Conservation (phyloP, 2,888 invertebrate genomes). For the Hetaerina titia region DNA sequence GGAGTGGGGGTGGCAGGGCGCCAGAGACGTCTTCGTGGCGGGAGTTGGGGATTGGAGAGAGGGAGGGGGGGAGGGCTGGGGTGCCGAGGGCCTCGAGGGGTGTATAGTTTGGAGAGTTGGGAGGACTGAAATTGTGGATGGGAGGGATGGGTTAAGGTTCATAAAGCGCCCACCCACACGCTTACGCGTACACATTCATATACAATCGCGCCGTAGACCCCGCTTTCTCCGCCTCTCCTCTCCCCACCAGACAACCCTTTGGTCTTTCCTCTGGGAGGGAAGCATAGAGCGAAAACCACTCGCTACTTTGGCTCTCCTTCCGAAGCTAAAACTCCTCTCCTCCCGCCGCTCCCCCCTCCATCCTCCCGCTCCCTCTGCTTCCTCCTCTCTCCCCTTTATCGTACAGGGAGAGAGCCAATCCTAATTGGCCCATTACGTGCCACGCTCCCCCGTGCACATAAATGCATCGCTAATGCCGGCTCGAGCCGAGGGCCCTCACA, state of each 20-base stretch:
- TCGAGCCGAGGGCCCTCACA: background rate
- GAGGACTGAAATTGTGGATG: too few species aligned
- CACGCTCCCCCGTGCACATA: constrained; percentile 35
- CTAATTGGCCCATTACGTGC: constrained; percentile 53
- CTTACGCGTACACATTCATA: too few species aligned
- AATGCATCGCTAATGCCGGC: constrained; percentile 22
- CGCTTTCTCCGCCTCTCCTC: too few species aligned
- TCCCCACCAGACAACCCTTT: too few species aligned
- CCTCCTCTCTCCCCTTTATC: background rate
- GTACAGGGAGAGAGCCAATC: background rate
- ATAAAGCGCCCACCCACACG: background rate
- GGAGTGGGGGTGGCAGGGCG: constrained; percentile 42
- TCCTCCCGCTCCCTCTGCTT: background rate
- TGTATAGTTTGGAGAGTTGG: background rate
- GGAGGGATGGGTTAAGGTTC: background rate
- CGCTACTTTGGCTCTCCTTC: too few species aligned
- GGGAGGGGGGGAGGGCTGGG: background rate
- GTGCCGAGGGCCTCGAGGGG: background rate
- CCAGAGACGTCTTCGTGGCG: background rate
- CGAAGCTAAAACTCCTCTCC: too few species aligned
- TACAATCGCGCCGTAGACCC: too few species aligned
- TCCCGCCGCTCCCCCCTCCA: background rate
- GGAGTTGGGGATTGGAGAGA: background rate
- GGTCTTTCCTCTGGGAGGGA: too few species aligned
- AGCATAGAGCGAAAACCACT: too few species aligned